Base-by-base conservation (phyloP, 1,140 invertebrate genomes). In the Phymorhynchus buccinoides region DNA sequence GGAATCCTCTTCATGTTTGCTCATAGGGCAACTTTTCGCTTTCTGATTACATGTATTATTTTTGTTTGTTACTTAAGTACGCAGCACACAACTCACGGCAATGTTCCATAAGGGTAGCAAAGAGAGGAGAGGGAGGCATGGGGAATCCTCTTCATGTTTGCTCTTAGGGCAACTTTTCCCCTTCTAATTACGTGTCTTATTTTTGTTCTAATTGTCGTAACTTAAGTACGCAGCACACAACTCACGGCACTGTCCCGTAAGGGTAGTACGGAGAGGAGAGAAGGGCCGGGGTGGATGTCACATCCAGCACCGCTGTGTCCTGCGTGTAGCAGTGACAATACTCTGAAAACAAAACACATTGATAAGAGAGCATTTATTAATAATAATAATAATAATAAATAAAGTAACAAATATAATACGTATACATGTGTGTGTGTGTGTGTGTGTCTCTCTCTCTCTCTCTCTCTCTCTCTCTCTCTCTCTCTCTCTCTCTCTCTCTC, bases 321-420 rank as follows among this genome's bases (percentile, higher is more conserved):
- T 85, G 66, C 18, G 12, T 82, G 84, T 85, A 85, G 44, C 84
- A 85, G 80, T 85, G 79, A 7, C 32, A 52, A 48, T 73, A 85
- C 39, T 85, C 84, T 85, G 84, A 16, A 68, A 52, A 12, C 35
- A 80, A 6, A 30, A 44, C 35, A 12, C 4, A n/a, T 9, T 44
- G n/a, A 22, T 42, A 6, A 27, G 7, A 18, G n/a, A 37, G 41
- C 3, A n/a, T 52, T n/a, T 16, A 42, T 48, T 42, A 9, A 32
- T 48, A 6, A 9, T n/a, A 30, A 30, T n/a, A 14, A 32, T 52
- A 16, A 12, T 4, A 22, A 56, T 4, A 12, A n/a, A 56, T 3
- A 56, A 22, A 42, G 14, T 44, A 2, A 41, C 12, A 22, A 44
- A 1, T 48, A 42, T 32, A 16, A 1, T 44, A 42, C 6, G 22